Conservation (phyloP, 2,888 invertebrate species). For the Orgyia antiqua region DNA sequence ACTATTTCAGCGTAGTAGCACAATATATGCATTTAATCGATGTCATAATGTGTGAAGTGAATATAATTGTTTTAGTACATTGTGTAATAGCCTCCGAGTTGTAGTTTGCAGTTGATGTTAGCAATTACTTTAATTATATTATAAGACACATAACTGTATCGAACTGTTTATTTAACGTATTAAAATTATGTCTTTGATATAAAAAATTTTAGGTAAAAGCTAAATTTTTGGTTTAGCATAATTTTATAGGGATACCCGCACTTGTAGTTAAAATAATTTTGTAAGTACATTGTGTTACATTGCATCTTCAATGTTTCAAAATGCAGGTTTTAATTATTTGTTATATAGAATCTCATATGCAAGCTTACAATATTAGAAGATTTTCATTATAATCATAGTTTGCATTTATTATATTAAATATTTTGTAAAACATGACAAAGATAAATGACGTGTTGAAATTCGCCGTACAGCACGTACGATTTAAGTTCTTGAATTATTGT, state of each 20-base stretch:
- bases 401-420: conserved; percentile 45
- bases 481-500: conserved; percentile 61
- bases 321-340: too few species aligned
- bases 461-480: conserved; percentile 46
- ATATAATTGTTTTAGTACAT: conserved; percentile 12
- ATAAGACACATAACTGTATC: too few species aligned
- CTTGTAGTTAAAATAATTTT: too few species aligned
- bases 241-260: too few species aligned
- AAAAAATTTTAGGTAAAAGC: too few species aligned
- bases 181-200: too few species aligned
- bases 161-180: too few species aligned
- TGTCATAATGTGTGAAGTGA: conserved; percentile 34
- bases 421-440: conserved; percentile 59
- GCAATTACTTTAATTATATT: too few species aligned
- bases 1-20: conserved; percentile 38
- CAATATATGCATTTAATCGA: conserved; percentile 57
- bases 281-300: too few species aligned
- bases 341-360: too few species aligned
- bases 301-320: too few species aligned
- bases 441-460: conserved; percentile 32
- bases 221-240: too few species aligned
- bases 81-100: conserved; percentile 4
- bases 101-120: conserved; percentile 23
- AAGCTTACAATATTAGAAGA: conserved; percentile 41
- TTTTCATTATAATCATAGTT: conserved; percentile 51